Percentiles rank a stretch among this genome's conserved stretches.
phyloP scores from a whole-genome alignment of 2,888 invertebrate genomes.

The Clitarchus hookeri region DNA sequence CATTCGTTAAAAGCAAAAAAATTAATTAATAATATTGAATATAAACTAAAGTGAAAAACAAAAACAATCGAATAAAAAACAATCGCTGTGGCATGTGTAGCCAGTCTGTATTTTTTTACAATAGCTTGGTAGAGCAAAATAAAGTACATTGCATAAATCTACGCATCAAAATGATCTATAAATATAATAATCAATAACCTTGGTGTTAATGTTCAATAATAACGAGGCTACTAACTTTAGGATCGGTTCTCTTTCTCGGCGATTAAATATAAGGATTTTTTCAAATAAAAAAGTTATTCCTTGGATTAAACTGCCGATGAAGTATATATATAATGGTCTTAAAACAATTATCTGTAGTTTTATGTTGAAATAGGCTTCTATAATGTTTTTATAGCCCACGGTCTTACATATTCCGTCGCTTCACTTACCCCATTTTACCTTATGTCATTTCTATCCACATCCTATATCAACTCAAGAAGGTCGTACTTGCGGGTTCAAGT shows the following conservation, averaged over 20 bases:
- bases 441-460: no score
- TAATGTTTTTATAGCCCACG: not conserved
- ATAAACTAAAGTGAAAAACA: not conserved
- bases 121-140: not conserved
- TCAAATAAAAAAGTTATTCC: not conserved
- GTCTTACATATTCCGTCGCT: not conserved
- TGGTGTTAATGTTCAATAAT: not conserved
- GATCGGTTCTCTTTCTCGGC: not conserved
- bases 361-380: not conserved
- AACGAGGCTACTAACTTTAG: not conserved
- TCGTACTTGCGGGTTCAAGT: no score
- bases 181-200: not conserved
- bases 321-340: not conserved
- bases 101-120: not conserved
- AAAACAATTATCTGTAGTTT: not conserved
- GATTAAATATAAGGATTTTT: not conserved
- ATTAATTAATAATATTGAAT: no score
- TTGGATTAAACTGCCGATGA: not conserved
- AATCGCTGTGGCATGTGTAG: not conserved
- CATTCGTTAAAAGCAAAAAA: not conserved
- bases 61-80: not conserved
- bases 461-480: no score
- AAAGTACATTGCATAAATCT: not conserved
- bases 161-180: not conserved
- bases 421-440: conserved; percentile 14